Conservation (phyloP, 2,888 invertebrate species). For the Tyria jacobaeae region DNA sequence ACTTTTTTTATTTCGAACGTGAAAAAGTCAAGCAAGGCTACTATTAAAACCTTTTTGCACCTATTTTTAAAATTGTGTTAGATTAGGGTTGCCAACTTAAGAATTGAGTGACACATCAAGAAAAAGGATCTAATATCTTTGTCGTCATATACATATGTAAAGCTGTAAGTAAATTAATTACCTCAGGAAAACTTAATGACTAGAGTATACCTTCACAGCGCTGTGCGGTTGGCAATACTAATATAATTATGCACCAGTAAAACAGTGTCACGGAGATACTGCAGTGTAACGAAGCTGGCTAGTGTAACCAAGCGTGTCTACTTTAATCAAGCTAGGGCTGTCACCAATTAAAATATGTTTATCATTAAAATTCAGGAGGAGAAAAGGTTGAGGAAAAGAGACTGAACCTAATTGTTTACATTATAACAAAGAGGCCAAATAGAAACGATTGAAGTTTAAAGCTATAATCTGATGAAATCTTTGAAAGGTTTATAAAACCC, state of each 20-base stretch:
- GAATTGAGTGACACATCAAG: neutral
- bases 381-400: neutral
- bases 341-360: neutral
- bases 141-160: neutral
- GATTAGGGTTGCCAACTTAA: too few relatives aligned
- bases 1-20: too few relatives aligned
- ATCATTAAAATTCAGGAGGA: neutral
- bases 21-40: too few relatives aligned
- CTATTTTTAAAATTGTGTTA: too few relatives aligned
- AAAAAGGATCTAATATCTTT: neutral
- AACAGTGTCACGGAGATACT: neutral
- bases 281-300: neutral
- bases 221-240: conserved; percentile 3
- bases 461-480: too few relatives aligned
- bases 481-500: too few relatives aligned
- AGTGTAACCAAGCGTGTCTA: conserved; percentile 1
- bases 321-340: neutral
- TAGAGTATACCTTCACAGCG: neutral
- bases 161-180: neutral
- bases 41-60: too few relatives aligned
- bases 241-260: neutral
- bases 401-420: too few relatives aligned
- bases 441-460: too few relatives aligned
- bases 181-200: neutral
- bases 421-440: too few relatives aligned